phyloP scores from a whole-genome alignment of 2,888 invertebrate species.

The Orthonevra nobilis region DNA sequence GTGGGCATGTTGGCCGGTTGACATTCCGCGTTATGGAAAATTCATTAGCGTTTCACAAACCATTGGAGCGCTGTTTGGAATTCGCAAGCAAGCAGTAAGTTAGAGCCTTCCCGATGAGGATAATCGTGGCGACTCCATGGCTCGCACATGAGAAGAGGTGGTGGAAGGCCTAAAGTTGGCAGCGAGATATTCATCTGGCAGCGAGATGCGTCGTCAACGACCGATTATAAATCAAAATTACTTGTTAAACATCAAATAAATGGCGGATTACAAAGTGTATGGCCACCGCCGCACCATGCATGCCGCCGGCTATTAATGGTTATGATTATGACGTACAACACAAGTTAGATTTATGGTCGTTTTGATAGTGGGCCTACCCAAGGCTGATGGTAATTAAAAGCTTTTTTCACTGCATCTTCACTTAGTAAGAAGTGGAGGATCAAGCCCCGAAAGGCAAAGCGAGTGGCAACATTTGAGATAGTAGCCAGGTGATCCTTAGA shows the following conservation, averaged over 20 bases:
- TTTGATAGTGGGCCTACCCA: constrained; percentile 8
- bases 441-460: no score
- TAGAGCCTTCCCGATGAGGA: not conserved
- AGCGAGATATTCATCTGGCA: not conserved
- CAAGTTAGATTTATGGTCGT: constrained; percentile 54
- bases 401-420: no score
- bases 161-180: constrained; percentile 30
- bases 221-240: constrained; percentile 65
- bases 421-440: no score
- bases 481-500: no score
- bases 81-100: constrained; percentile 52
- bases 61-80: constrained; percentile 53
- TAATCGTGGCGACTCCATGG: constrained; percentile 5
- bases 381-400: no score
- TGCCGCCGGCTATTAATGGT: constrained; percentile 56
- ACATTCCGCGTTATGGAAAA: constrained; percentile 69
- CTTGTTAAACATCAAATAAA: constrained; percentile 53
- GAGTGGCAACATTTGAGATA: no score
- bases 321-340: constrained; percentile 63
- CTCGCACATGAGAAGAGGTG: constrained; percentile 2
- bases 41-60: constrained; percentile 64
- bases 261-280: constrained; percentile 54
- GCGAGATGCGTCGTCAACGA: constrained; percentile 5
- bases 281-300: constrained; percentile 12
- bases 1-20: constrained; percentile 59